Percentiles rank a stretch among this genome's conserved stretches.
phyloP scores from a whole-genome alignment of 2,113 vertebrate genomes.

The Rhinopithecus roxellana region DNA sequence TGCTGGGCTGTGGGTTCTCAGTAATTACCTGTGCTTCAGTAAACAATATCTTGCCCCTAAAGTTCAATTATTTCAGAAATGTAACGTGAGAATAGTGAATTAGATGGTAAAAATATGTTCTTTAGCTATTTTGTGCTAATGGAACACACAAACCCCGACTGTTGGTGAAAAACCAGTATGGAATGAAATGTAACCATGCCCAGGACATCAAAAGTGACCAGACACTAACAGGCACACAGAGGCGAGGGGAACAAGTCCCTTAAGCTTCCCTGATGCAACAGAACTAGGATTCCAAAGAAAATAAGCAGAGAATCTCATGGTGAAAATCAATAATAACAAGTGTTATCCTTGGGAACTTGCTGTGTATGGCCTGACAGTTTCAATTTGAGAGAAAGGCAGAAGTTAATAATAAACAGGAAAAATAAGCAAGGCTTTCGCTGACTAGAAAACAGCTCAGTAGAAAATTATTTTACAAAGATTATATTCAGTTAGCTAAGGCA shows the following conservation, averaged over 20 bases:
- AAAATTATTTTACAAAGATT: conserved; percentile 50
- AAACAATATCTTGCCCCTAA: neutral
- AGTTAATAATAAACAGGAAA: conserved; percentile 42
- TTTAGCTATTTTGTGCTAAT: conserved; percentile 36
- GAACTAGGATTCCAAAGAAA: conserved; percentile 45
- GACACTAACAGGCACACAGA: neutral
- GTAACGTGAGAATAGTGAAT: neutral
- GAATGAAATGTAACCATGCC: neutral
- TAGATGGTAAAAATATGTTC: conserved; percentile 36
- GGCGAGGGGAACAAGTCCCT: neutral
- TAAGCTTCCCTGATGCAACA: neutral
- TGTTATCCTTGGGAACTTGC: neutral
- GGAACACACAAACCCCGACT: conserved; percentile 42
- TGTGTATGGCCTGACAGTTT: neutral
- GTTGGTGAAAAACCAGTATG: neutral
- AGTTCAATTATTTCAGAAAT: conserved; percentile 45
- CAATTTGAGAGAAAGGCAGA: conserved; percentile 42
- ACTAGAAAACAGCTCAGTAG: conserved; percentile 35
- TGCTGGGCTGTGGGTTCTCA: neutral
- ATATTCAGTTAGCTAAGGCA: conserved; percentile 42
- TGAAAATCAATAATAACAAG: neutral
- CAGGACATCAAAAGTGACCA: conserved; percentile 37
- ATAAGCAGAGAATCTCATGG: neutral
- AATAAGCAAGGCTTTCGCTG: neutral
- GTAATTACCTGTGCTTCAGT: neutral